Conservation (phyloP, 2,797 vertebrate genomes). For the Yasuhikotakia modesta region DNA sequence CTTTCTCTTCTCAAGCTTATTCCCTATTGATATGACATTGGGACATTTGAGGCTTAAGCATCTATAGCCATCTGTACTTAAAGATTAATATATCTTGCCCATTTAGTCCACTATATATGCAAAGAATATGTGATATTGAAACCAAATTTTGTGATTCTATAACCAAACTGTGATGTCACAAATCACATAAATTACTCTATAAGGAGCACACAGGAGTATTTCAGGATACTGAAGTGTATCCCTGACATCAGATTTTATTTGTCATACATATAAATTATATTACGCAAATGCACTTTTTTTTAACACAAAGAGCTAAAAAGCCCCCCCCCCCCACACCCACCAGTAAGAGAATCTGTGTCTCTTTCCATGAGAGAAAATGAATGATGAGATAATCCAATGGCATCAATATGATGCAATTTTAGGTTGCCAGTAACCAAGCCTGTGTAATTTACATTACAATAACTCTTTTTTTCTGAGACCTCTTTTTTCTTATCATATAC, state of each 20-base stretch:
- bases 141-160: too few relatives aligned
- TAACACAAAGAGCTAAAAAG: neutral
- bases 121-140: neutral
- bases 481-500: slow-evolving; percentile 45
- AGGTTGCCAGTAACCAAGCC: slow-evolving; percentile 38
- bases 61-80: neutral
- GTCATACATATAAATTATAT: slow-evolving; percentile 1
- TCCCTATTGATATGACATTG: neutral
- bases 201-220: neutral
- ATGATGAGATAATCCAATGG: slow-evolving; percentile 4
- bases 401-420: slow-evolving; percentile 47
- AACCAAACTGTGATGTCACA: neutral
- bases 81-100: neutral
- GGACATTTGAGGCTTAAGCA: neutral
- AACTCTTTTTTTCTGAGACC: slow-evolving; percentile 32
- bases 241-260: slow-evolving; percentile 34
- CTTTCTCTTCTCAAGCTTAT: neutral
- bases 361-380: slow-evolving; percentile 40
- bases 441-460: slow-evolving; percentile 54
- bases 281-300: too few relatives aligned
- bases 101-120: neutral
- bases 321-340: neutral
- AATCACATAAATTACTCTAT: slow-evolving; percentile 8
- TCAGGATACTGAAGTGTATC: slow-evolving; percentile 15
- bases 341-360: slow-evolving; percentile 2